These are phyloP conservation scores for Centruroides sculpturatus DNA, from an alignment of 1,140 invertebrate genomes.

Conservation along the genomic window DNA sequence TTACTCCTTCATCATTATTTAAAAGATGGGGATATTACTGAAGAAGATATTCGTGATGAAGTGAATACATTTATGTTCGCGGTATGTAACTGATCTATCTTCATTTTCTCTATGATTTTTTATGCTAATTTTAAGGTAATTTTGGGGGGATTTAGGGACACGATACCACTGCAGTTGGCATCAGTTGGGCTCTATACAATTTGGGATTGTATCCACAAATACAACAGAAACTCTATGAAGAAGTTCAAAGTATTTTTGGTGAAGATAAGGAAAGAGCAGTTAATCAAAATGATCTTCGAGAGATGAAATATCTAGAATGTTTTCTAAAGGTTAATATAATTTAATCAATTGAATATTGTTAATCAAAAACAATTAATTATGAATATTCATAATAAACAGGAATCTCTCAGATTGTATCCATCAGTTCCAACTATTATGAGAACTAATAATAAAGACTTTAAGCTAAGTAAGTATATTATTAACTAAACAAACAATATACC, in stretches of 20 bases:
- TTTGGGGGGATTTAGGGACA: constrained; percentile 27
- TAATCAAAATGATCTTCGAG: constrained; percentile 35
- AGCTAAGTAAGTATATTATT: not conserved
- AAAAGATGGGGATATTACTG: constrained; percentile 45
- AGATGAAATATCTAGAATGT: constrained; percentile 31
- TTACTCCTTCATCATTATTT: constrained; percentile 44
- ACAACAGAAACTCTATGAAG: constrained; percentile 23
- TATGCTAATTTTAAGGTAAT: not conserved
- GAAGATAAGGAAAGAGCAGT: constrained; percentile 13
- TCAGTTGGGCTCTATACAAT: constrained; percentile 13
- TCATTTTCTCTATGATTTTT: not conserved
- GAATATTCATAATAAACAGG: not conserved
- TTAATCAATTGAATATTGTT: not conserved
- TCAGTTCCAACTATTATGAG: too few relatives aligned
- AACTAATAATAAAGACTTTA: too few relatives aligned
- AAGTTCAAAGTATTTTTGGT: constrained; percentile 29
- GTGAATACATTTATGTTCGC: constrained; percentile 91
- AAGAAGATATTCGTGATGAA: constrained; percentile 80
- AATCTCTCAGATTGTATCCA: too few relatives aligned
- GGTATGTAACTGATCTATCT: not conserved
- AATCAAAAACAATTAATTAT: not conserved
- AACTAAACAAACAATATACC: not conserved
- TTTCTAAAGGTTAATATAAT: too few relatives aligned
- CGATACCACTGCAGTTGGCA: constrained; percentile 31
- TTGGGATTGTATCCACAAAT: not conserved